Conservation (phyloP, 2,797 vertebrate genomes). For the Meda fulgida region DNA sequence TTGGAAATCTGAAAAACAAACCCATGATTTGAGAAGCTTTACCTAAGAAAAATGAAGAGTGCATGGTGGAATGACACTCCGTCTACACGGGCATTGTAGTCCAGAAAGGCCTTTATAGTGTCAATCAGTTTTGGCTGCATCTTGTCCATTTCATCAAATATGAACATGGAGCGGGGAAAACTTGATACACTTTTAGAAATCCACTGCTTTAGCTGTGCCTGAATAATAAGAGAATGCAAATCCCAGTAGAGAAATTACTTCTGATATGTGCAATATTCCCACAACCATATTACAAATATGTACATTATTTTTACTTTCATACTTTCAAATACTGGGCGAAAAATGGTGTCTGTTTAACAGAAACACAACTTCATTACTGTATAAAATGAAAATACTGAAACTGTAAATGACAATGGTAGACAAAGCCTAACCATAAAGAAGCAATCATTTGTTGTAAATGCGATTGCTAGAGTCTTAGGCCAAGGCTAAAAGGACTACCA, state of each 20-base stretch:
- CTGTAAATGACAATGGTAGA: neutral
- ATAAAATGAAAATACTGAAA: neutral
- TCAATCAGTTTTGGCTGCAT: constrained; percentile 3
- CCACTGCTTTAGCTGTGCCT: constrained; percentile 12
- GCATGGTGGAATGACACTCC: constrained; percentile 5
- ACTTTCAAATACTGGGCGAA: neutral
- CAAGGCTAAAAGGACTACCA: neutral
- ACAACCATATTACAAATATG: neutral
- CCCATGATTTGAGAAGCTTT: neutral
- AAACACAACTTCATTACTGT: neutral
- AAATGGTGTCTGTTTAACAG: neutral
- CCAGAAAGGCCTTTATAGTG: constrained; percentile 10
- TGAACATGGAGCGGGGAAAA: constrained; percentile 26
- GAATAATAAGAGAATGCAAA: neutral
- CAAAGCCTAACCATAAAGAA: neutral
- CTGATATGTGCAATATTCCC: neutral
- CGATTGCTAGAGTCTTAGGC: neutral
- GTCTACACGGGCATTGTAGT: neutral
- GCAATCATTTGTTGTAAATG: neutral
- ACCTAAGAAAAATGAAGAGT: constrained; percentile 32
- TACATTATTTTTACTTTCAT: neutral
- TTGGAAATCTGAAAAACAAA: neutral
- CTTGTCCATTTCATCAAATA: constrained; percentile 45
- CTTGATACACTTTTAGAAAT: constrained; percentile 8
- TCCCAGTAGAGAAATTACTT: neutral